phyloP scores from a whole-genome alignment of 2,888 invertebrate species.

The Empis stercorea region DNA sequence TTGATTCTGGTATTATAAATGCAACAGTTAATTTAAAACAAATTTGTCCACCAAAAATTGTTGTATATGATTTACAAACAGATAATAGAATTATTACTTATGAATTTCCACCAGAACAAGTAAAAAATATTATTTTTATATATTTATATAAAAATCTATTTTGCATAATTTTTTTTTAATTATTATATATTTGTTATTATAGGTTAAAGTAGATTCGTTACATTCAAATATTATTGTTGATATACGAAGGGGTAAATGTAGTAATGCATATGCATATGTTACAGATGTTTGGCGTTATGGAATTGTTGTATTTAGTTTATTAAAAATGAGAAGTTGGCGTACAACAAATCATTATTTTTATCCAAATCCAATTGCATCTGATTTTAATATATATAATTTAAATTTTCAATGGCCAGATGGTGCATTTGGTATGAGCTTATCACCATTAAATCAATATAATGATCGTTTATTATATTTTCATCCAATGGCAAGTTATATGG shows the following conservation, averaged over 20 bases:
- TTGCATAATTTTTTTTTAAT: background rate
- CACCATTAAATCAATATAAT: conserved; percentile 37
- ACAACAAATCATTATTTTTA: conserved; percentile 29
- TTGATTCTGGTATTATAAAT: conserved; percentile 67
- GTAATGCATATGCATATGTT: conserved; percentile 46
- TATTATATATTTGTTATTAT: background rate
- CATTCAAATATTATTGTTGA: conserved; percentile 42
- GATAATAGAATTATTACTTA: conserved; percentile 50
- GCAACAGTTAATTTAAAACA: conserved; percentile 52
- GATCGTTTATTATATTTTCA: conserved; percentile 64
- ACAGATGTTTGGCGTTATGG: conserved; percentile 53
- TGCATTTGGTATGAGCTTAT: conserved; percentile 59
- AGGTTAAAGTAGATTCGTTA: conserved; percentile 54
- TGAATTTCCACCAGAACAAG: conserved; percentile 47
- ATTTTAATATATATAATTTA: conserved; percentile 59
- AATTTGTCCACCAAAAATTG: conserved; percentile 58
- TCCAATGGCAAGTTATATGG: conserved; percentile 64
- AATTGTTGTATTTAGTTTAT: conserved; percentile 31
- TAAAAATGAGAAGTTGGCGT: conserved; percentile 30
- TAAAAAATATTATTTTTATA: conserved; percentile 29
- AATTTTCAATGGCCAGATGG: conserved; percentile 76
- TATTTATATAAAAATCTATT: too few relatives aligned
- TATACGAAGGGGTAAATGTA: conserved; percentile 40
- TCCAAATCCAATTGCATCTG: conserved; percentile 42
- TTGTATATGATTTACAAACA: conserved; percentile 56